Base-by-base conservation (phyloP, 2,113 vertebrate species). In the Thinocorus orbignyianus region DNA sequence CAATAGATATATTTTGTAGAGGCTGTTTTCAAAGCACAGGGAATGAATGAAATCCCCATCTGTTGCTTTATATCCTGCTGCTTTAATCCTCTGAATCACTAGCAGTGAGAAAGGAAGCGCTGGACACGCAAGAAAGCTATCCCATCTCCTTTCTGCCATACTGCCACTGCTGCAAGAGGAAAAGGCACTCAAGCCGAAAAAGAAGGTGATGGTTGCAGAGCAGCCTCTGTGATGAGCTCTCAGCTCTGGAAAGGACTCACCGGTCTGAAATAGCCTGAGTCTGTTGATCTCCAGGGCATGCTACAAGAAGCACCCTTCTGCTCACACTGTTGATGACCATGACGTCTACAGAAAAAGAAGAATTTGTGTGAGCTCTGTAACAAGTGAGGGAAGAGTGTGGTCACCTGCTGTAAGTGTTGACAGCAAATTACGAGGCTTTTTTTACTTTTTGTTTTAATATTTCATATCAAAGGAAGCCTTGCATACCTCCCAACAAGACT, bases 21-120 rank as follows among this genome's bases (percentile, higher is more conserved):
- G 33, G 18, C 54, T 88, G 42, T 73, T 96, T 90, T 55, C 44
- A 80, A 88, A 93, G 60, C 62, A 58, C 11, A 9, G n/a, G 31
- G 82, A 91, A 96, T 62, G 74, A 96, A 95, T 80, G 60, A 95
- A 90, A 95, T 90, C 94, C 90, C 92, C 88, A 97, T 93, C 94
- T 95, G 95, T 81, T 92, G 41, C 66, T 95, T 80, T 94, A 65
- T 81, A 92, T 81, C 64, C 76, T 88, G 46, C 76, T 86, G 68
- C 39, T 93, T 95, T 95, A 94, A 93, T 90, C 93, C 88, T 70
- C 72, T 86, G 88, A 92, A 83, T 81, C 79, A 64, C 68, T 66
- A 74, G 42, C 71, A 95, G n/a, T 13, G 42, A 83, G 72, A 74
- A 80, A 81, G 73, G 64, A 85, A 88, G 33, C 1, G 0, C 51